Evolutionary conservation across 2,113 vertebrate genomes (phyloP), one percentile per base, ranked within the genome.

Genomic region (Apodemus speciosus): DNA sequence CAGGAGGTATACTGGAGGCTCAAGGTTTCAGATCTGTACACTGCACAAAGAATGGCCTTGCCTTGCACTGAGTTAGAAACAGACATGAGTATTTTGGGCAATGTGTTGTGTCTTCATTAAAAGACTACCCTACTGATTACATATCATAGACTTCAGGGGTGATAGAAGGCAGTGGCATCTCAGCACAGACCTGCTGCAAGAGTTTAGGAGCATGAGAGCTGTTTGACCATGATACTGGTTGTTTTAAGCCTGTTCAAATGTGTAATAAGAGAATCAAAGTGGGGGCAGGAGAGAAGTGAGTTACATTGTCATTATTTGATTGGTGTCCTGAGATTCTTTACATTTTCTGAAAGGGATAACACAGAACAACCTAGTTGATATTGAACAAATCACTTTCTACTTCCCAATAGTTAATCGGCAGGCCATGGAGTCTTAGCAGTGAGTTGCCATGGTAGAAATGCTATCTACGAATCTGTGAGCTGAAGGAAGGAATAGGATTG

Each of bases 261-360:
- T 9, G 62, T 62, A 58, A 40, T 21, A 75, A 73, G 40, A 66
- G 20, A 79, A 56, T 0, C 46, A 56, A 49, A 53, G 16, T 8
- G 13, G 0, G 6, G 0, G 20, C 18, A 6, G 46, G 25, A 38
- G 2, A 46, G 72, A 16, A 60, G 9, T 0, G 16, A 49, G 14
- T 6, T 53, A 16, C 2, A 9, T 15, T 72, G 6, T 20, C 23
- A 25, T 6, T 62, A 79, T 68, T 66, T 83, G 3, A 72, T n/a
- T 88, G 7, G 2, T 56, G 14, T 56, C 2, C 4, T 56, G 51
- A 40, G 23, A n/a, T 27, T 56, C 51, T 15, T 60, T 40, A 38
- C 60, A n/a, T 89, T 64, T 51, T 40, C 2, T 2, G 2, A 16
- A 15, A 53, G 6, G 49, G 4, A 40, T 4, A 0, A 49, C 43